Conservation (phyloP, 2,888 invertebrate genomes). For the Sclerodermus sp. region DNA sequence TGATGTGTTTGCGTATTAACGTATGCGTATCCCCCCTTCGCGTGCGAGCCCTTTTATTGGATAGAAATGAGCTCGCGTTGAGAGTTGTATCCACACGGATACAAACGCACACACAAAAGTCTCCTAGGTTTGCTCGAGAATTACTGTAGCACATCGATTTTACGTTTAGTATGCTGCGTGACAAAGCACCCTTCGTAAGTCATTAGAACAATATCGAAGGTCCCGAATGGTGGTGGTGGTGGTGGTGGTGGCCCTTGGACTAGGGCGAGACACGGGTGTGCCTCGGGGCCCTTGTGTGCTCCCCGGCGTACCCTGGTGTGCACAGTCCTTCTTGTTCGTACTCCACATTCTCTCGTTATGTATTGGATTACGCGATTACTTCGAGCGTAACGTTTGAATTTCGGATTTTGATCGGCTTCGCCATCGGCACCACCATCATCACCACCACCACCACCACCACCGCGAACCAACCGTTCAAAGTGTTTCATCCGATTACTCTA, state of each 20-base stretch:
- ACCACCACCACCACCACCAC: conserved; percentile 7
- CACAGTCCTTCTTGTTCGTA: too few relatives aligned
- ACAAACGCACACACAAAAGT: not conserved
- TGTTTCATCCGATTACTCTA: conserved; percentile 38
- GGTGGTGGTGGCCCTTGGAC: not conserved
- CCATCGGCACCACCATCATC: too few relatives aligned
- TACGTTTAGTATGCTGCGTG: too few relatives aligned
- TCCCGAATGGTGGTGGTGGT: not conserved
- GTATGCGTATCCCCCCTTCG: too few relatives aligned
- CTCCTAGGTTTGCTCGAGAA: not conserved
- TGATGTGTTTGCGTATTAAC: too few relatives aligned
- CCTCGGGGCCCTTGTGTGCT: conserved; percentile 12
- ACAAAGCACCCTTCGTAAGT: too few relatives aligned
- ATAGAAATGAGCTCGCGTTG: too few relatives aligned
- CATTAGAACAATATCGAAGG: too few relatives aligned
- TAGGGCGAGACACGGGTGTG: not conserved
- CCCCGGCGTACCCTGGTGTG: not conserved
- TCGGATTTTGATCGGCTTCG: conserved; percentile 32
- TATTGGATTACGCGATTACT: conserved; percentile 26
- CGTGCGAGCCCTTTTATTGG: too few relatives aligned
- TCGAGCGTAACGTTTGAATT: conserved; percentile 46
- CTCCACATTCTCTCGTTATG: not conserved
- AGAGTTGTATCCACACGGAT: not conserved
- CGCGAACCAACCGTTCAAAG: conserved; percentile 23
- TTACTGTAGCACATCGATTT: too few relatives aligned